Percentiles rank a stretch among this genome's conserved stretches.
phyloP scores from a whole-genome alignment of 2,797 vertebrate genomes.

The Eurystomus glaucurus region DNA sequence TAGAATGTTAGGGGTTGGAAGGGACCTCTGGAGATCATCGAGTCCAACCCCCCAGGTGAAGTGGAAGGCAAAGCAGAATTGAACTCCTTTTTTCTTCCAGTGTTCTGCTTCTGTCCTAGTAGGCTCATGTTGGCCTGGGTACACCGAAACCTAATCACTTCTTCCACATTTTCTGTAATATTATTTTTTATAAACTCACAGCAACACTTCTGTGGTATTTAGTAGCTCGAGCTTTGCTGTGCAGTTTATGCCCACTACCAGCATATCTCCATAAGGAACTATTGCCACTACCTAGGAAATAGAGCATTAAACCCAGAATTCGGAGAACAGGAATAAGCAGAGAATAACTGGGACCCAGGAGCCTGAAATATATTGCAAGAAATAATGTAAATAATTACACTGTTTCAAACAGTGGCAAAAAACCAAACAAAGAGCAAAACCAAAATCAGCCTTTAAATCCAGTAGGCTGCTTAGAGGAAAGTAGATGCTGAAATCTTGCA shows the following conservation, averaged over 20 bases:
- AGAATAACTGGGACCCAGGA: neutral
- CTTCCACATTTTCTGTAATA: neutral
- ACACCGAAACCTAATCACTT: neutral
- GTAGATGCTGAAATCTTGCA: neutral
- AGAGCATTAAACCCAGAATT: neutral
- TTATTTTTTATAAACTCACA: neutral
- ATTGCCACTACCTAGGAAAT: neutral
- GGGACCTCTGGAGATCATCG: too few relatives aligned
- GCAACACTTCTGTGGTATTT: neutral
- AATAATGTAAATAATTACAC: neutral
- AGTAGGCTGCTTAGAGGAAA: neutral
- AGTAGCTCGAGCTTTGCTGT: neutral
- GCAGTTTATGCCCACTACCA: neutral
- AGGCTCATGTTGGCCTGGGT: neutral
- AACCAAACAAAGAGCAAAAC: too few relatives aligned
- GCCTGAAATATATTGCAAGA: neutral
- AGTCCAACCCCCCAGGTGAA: neutral
- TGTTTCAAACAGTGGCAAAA: neutral
- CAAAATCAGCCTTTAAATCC: neutral
- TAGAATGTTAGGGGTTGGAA: too few relatives aligned
- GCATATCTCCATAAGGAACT: neutral
- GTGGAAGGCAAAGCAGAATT: neutral
- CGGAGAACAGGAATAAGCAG: neutral
- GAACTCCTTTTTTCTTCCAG: neutral
- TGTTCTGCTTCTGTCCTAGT: neutral